Conservation (phyloP, 2,113 vertebrate species). For the Mus spicilegus region DNA sequence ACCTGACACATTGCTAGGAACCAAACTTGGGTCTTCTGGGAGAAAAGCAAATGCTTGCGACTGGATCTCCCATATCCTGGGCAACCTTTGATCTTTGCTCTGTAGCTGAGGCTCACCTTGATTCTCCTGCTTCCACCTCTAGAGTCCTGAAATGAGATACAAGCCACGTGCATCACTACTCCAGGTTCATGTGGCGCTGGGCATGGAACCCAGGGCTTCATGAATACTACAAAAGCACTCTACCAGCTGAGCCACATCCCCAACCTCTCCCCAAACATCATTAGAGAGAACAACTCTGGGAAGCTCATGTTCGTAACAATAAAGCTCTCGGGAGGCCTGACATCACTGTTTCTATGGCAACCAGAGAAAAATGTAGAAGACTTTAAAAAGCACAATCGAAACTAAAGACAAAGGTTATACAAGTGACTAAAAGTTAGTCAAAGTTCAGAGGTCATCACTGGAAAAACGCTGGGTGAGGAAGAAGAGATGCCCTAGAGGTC, state of each 20-base stretch:
- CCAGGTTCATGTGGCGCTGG: neutral
- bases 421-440: neutral
- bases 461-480: neutral
- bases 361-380: constrained; percentile 46
- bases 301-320: neutral
- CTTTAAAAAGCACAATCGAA: constrained; percentile 8
- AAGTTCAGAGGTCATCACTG: neutral
- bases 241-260: neutral
- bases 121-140: neutral
- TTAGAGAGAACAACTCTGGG: constrained; percentile 16
- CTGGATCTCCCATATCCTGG: neutral
- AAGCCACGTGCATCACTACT: fast-evolving
- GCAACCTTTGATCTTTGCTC: neutral
- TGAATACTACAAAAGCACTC: neutral
- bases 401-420: neutral
- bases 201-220: too few relatives aligned
- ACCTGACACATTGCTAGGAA: neutral
- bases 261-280: neutral
- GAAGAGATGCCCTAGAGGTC: neutral
- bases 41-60: neutral
- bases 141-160: neutral
- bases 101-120: neutral
- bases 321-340: constrained; percentile 3
- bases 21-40: neutral
- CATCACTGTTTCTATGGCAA: constrained; percentile 63